Evolutionary conservation across 2,113 vertebrate genomes (phyloP).

Genomic region (Brachirus orientalis): DNA sequence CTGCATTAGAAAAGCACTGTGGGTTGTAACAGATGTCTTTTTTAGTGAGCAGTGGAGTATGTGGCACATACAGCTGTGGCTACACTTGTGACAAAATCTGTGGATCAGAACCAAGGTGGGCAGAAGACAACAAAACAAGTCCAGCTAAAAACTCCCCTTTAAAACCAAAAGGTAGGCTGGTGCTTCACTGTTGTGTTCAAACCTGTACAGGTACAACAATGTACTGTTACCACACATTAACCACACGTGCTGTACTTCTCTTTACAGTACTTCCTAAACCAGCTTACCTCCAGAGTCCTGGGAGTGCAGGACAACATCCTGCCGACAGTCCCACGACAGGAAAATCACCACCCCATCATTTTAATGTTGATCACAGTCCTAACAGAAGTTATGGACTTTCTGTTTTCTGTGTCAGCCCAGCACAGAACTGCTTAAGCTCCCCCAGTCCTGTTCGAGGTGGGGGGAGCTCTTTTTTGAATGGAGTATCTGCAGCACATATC

Average conservation of each 20-base stretch:
- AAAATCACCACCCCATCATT: background rate
- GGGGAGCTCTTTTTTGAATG: conserved; percentile 12
- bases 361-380: conserved; percentile 15
- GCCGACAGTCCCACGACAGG: conserved; percentile 13
- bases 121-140: conserved; percentile 1
- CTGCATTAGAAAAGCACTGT: too few species aligned
- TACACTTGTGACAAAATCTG: conserved; percentile 9
- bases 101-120: background rate
- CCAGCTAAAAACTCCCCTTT: conserved; percentile 10
- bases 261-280: conserved; percentile 57
- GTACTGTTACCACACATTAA: background rate
- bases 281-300: conserved; percentile 50
- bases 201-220: background rate
- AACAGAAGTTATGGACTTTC: background rate
- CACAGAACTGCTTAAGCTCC: conserved; percentile 3
- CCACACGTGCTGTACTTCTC: background rate
- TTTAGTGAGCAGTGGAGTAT: conserved; percentile 35
- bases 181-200: background rate
- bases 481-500: background rate
- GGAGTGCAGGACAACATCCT: too few species aligned
- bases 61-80: conserved; percentile 48
- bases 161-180: conserved; percentile 52
- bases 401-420: conserved; percentile 8
- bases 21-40: too few species aligned
- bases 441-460: conserved; percentile 28